Evolutionary conservation across 1,140 invertebrate species (phyloP), one percentile per base, ranked within the genome.

Genomic region (Sycophila sp.): DNA sequence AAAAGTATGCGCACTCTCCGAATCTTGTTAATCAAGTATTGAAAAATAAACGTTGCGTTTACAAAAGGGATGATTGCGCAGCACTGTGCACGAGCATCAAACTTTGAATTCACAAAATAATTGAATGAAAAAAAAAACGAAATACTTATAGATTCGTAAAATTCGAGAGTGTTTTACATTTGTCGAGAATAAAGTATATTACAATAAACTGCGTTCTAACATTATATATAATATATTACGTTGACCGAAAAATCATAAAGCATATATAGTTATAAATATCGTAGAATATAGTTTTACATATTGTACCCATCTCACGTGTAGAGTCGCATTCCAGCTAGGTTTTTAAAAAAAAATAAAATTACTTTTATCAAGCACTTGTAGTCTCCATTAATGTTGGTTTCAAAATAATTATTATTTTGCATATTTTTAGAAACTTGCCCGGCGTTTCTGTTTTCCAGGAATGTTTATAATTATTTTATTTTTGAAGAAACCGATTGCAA

Each of bases 211-310:
- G 68, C 69, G 68, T 63, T 74, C 53, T 69, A 64, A 58, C 70
- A 68, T 65, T 53, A 62, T 69, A 76, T 72, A 73, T 76, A 71
- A 75, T 74, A 78, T 76, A 79, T 76, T 76, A 71, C 60, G 60
- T 71, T 71, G 69, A 65, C 22, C 74, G 74, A 38, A 74, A 67
- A 69, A 70, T 58, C 71, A 72, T 76, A 77, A 74, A 72, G 71
- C 71, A 42, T 71, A 68, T 75, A 76, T 72, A 77, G 69, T 71
- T 63, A 77, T 75, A 76, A 76, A 81, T 83, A 85, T 78, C 77
- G 78, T 83, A 84, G 79, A 75, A 78, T 81, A 80, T 85, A 85
- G 83, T 85, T 85, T 85, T 84, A 85, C 83, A 85, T 84, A 83
- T 84, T 83, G 79, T 85, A 84, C 79, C 79, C 77, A 71, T 80